Percentiles rank a stretch among this genome's conserved stretches.
phyloP scores from a whole-genome alignment of 2,113 vertebrate species.

The Delphinus delphis region DNA sequence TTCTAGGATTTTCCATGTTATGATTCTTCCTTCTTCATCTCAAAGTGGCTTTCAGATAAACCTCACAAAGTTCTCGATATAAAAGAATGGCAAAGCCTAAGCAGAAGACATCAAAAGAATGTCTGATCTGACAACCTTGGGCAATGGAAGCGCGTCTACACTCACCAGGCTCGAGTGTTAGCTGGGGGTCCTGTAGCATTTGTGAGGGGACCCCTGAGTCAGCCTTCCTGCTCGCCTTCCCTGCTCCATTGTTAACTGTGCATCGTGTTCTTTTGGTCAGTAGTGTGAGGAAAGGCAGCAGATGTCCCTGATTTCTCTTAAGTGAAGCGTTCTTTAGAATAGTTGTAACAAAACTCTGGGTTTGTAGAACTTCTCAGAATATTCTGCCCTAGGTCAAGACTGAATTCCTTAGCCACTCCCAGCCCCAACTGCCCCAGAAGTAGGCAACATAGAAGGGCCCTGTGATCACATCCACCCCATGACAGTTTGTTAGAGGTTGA shows the following conservation, averaged over 20 bases:
- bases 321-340: neutral
- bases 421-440: neutral
- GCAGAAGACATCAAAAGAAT: neutral
- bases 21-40: conserved; percentile 59
- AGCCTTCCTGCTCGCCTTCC: neutral
- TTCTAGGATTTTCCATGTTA: conserved; percentile 26
- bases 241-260: neutral
- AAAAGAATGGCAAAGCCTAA: neutral
- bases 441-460: neutral
- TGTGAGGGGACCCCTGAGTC: neutral
- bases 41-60: conserved; percentile 36
- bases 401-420: neutral
- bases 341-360: neutral
- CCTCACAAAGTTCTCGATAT: neutral
- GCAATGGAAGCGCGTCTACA: neutral
- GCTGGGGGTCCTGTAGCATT: neutral
- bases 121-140: neutral
- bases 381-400: neutral
- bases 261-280: neutral
- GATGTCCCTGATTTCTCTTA: neutral
- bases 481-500: neutral
- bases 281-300: neutral
- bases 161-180: neutral
- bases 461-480: neutral
- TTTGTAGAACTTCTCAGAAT: neutral